Percentiles rank a stretch among this genome's conserved stretches.
These are phyloP conservation scores for Pterocles gutturalis DNA, from an alignment of 2,113 vertebrate species.

Conservation along the genomic window DNA sequence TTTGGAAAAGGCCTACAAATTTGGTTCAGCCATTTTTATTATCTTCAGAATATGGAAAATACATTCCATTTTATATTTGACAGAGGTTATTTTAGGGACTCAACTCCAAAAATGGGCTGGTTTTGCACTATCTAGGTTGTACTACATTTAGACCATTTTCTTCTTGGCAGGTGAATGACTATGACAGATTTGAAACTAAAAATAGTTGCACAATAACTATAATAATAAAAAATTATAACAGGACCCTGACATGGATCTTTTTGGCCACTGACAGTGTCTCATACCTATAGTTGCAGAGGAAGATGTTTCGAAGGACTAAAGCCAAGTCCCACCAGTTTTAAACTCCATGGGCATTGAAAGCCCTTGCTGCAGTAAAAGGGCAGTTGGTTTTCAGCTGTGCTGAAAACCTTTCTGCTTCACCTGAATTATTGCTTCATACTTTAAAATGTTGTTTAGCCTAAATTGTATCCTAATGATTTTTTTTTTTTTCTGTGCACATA, in stretches of 20 bases:
- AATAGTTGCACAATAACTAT: background rate
- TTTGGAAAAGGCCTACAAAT: background rate
- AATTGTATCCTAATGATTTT: background rate
- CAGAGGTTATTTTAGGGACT: background rate
- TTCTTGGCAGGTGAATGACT: background rate
- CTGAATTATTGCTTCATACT: background rate
- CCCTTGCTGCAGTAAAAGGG: background rate
- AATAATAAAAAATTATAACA: background rate
- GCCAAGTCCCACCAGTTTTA: background rate
- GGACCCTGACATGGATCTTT: background rate
- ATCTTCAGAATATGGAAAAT: background rate
- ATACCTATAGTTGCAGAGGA: background rate
- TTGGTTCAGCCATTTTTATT: background rate
- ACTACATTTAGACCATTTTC: background rate
- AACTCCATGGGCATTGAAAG: background rate
- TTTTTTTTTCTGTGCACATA: background rate
- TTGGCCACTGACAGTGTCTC: background rate
- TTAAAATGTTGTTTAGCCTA: background rate
- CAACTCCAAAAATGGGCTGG: background rate
- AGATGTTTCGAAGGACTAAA: background rate
- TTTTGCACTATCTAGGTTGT: background rate
- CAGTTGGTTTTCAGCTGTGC: background rate
- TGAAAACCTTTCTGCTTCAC: background rate
- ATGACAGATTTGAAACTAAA: background rate
- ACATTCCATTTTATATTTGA: background rate